phyloP scores from a whole-genome alignment of 1,140 invertebrate species.

The Pteromalus puparum region DNA sequence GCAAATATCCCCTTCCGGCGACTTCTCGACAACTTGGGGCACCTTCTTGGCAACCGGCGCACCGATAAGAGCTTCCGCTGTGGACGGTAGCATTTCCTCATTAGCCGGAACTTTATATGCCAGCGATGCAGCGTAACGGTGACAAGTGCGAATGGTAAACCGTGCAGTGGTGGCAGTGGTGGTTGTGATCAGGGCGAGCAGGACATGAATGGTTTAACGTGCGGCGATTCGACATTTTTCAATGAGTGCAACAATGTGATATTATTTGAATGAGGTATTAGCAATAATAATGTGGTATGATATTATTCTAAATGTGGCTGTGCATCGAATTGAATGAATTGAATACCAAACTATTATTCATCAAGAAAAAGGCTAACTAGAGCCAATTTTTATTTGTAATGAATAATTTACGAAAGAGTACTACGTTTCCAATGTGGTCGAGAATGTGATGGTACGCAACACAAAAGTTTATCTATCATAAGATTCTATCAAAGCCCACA shows the following conservation, averaged over 20 bases:
- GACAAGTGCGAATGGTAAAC: slow-evolving; percentile 11
- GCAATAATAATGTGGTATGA: not conserved
- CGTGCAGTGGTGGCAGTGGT: slow-evolving; percentile 56
- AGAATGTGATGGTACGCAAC: too few relatives aligned
- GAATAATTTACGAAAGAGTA: too few relatives aligned
- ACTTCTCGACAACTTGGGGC: slow-evolving; percentile 53
- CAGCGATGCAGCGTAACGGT: not conserved
- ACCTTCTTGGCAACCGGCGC: slow-evolving; percentile 54
- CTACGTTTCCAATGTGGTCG: too few relatives aligned
- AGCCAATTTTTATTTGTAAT: too few relatives aligned
- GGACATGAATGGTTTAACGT: slow-evolving; percentile 19
- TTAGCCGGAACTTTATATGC: slow-evolving; percentile 61
- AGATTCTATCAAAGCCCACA: too few relatives aligned
- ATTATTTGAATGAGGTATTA: not conserved
- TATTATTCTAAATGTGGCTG: too few relatives aligned
- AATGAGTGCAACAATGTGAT: not conserved
- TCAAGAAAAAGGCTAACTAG: too few relatives aligned
- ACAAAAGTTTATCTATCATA: too few relatives aligned
- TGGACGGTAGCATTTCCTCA: slow-evolving; percentile 67
- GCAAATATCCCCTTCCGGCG: slow-evolving; percentile 73
- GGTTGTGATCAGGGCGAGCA: slow-evolving; percentile 34
- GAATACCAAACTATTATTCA: too few relatives aligned
- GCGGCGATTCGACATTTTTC: slow-evolving; percentile 39
- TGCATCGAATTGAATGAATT: too few relatives aligned
- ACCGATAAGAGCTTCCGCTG: slow-evolving; percentile 70